A percentile compares a stretch with the other conserved stretches of the same genome.
Conservation (phyloP, 2,113 vertebrate genomes). For the Clarias magur region DNA sequence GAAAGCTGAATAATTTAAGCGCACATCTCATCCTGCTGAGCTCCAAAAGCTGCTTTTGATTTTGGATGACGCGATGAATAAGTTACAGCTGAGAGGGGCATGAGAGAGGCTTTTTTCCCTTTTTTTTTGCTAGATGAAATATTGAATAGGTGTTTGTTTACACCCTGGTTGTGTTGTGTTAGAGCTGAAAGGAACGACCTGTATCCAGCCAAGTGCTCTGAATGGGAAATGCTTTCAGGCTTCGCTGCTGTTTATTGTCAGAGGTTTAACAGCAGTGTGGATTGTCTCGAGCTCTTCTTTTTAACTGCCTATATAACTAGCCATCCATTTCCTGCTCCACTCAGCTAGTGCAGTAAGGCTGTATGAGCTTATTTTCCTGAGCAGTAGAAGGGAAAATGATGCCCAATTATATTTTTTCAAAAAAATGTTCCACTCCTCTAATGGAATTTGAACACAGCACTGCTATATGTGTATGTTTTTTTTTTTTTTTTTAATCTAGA, state of each 20-base stretch:
- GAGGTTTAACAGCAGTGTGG: conserved; percentile 6
- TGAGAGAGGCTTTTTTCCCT: conserved; percentile 51
- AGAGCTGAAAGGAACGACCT: not conserved
- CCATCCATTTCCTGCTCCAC: not conserved
- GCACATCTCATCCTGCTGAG: conserved; percentile 56
- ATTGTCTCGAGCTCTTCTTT: not conserved
- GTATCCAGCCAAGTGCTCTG: conserved; percentile 8
- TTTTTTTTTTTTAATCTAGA: no score
- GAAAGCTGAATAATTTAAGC: conserved; percentile 65
- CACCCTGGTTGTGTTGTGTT: not conserved
- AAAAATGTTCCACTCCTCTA: not conserved
- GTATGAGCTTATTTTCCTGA: not conserved
- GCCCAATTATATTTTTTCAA: not conserved
- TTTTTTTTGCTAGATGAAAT: conserved; percentile 50
- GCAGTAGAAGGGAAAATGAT: conserved; percentile 10
- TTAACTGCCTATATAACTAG: conserved; percentile 15
- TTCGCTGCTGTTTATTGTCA: conserved; percentile 2
- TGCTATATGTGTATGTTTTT: not conserved
- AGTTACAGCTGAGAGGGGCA: conserved; percentile 61
- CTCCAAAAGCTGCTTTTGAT: conserved; percentile 69
- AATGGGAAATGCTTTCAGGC: not conserved
- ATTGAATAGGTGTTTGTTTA: conserved; percentile 68
- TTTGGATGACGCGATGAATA: conserved; percentile 69
- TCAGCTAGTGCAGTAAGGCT: not conserved
- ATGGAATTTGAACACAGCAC: conserved; percentile 1